Percentiles rank a stretch among this genome's conserved stretches.
These are phyloP conservation scores for Boloria selene DNA, from an alignment of 2,888 invertebrate species.

Conservation along the genomic window DNA sequence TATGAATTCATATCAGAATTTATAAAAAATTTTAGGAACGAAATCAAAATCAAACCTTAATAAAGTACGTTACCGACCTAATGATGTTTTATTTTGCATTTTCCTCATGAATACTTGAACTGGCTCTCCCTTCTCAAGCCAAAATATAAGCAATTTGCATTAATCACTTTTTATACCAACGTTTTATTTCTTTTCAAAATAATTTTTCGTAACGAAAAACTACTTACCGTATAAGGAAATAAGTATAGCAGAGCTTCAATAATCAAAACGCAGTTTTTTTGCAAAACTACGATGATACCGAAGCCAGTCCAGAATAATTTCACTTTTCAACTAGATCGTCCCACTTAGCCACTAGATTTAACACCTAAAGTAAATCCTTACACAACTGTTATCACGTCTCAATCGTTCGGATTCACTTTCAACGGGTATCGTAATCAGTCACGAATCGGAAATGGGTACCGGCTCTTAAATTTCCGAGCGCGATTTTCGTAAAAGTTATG, in stretches of 20 bases:
- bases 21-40: background rate
- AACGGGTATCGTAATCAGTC: constrained; percentile 62
- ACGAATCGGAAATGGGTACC: constrained; percentile 58
- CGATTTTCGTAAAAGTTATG: constrained; percentile 76
- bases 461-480: constrained; percentile 57
- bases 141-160: constrained; percentile 66
- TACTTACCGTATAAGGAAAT: constrained; percentile 61
- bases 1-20: too few species aligned
- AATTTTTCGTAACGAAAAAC: background rate
- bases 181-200: constrained; percentile 33
- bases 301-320: constrained; percentile 61
- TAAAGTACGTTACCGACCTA: constrained; percentile 36
- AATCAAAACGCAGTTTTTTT: constrained; percentile 73
- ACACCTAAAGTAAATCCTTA: constrained; percentile 61
- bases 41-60: constrained; percentile 32
- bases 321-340: constrained; percentile 57
- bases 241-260: constrained; percentile 60
- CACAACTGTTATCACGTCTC: constrained; percentile 66
- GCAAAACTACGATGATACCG: constrained; percentile 78
- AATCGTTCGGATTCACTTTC: constrained; percentile 72
- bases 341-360: constrained; percentile 61
- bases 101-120: constrained; percentile 68
- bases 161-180: constrained; percentile 50
- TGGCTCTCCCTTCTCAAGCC: constrained; percentile 53
- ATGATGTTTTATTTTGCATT: constrained; percentile 68